Evolutionary conservation across 2,797 vertebrate species (phyloP).

Genomic region (Capromys pilorides): DNA sequence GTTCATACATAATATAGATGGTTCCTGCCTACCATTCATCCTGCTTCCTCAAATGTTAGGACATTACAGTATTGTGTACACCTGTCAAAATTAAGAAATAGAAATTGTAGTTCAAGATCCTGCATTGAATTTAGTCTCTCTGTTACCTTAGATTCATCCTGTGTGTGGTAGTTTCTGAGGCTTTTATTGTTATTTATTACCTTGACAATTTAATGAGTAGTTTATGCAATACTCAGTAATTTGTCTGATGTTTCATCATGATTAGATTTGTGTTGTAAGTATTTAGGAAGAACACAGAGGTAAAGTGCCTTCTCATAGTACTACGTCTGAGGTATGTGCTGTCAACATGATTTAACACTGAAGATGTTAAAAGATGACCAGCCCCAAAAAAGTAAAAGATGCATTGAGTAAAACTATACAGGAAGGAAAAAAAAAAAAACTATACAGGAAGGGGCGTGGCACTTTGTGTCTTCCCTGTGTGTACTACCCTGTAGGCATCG

Average conservation of each 20-base stretch:
- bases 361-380: not conserved
- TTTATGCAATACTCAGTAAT: not conserved
- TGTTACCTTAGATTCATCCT: not conserved
- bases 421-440: not conserved
- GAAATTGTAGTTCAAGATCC: not conserved
- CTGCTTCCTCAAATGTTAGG: not conserved
- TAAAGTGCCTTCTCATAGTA: constrained; percentile 1
- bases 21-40: not conserved
- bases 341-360: not conserved
- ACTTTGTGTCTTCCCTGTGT: not conserved
- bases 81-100: not conserved
- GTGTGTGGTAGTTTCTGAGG: not conserved
- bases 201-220: not conserved
- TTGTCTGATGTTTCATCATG: not conserved
- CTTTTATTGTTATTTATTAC: not conserved
- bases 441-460: not conserved
- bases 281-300: not conserved
- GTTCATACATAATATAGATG: not conserved
- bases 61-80: not conserved
- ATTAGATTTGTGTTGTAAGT: not conserved
- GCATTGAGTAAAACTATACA: not conserved
- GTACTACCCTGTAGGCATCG: not conserved
- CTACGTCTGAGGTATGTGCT: not conserved
- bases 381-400: not conserved
- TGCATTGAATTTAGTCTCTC: not conserved